These are phyloP conservation scores for Penelope pileata DNA, from an alignment of 2,113 vertebrate species.

Conservation along the genomic window DNA sequence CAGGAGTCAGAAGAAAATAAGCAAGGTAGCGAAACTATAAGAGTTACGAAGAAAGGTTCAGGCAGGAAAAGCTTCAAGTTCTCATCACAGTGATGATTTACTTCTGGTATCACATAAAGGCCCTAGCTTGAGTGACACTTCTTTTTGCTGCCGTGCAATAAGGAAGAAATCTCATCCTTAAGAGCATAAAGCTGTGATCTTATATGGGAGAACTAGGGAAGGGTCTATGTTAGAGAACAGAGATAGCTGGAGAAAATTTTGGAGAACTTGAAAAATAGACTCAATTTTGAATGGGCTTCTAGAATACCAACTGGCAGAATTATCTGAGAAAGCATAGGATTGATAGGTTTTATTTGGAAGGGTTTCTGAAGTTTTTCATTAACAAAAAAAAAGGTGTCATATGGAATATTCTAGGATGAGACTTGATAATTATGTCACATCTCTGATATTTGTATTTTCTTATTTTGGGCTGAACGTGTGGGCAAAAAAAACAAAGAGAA, in stretches of 20 bases:
- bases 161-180: background rate
- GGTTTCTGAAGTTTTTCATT: background rate
- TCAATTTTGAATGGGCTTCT: background rate
- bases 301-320: fast-evolving
- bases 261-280: background rate
- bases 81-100: background rate
- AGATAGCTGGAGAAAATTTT: background rate
- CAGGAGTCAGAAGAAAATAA: background rate
- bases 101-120: background rate
- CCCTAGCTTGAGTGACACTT: background rate
- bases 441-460: background rate
- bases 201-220: background rate
- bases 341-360: background rate
- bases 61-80: background rate
- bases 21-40: background rate
- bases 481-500: background rate
- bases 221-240: background rate
- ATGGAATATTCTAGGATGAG: background rate
- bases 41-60: background rate
- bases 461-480: background rate
- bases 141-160: background rate
- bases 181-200: background rate
- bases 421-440: background rate
- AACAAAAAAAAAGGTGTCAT: background rate
- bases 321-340: background rate